Evolutionary conservation across 1,140 invertebrate genomes (phyloP), one percentile per base, ranked within the genome.

Genomic region (Acyrthosiphon pisum): DNA sequence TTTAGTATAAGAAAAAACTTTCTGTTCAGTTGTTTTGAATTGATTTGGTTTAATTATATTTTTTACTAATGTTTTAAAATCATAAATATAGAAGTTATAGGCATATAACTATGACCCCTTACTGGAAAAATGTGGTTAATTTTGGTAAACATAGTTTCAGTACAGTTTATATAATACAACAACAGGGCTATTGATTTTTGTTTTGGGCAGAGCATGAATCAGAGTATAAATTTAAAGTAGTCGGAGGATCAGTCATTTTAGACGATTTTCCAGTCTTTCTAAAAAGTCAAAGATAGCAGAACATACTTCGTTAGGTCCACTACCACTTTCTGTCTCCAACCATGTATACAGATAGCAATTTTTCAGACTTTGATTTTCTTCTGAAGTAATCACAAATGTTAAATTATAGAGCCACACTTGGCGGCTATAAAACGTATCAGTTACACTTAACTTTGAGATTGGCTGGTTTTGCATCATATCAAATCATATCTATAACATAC

Each of bases 61-160:
- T 93, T 22, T 94, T 60, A 35, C n/a, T 35, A 81, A 20, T n/a
- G n/a, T 81, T 81, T 81, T 81, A 35, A 81, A 35, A 91, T 94
- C 93, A 48, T 93, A 94, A 9, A 93, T 46, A n/a, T 35, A 35
- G 81, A 94, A 94, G 50, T 91, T 84, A 18, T 50, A 68, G 94
- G 94, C 83, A 95, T 60, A 93, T 94, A 95, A 48, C 94, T 94
- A 93, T 95, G 94, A n/a, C 95, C 95, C 89, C 95, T 53, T n/a
- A 95, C 94, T 83, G 95, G 95, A 94, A 94, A 95, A 26, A 91
- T 94, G 87, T 94, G 44, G 37, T 91, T 41, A 37, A 95, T 94
- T 93, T 94, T 86, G 91, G 83, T 81, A 30, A 94, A 41, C 68
- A 93, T 41, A 90, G 84, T 90, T 26, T 93, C 23, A 20, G 26